These are phyloP conservation scores for Phalanger gymnotis DNA, from an alignment of 2,797 vertebrate genomes.

Conservation along the genomic window DNA sequence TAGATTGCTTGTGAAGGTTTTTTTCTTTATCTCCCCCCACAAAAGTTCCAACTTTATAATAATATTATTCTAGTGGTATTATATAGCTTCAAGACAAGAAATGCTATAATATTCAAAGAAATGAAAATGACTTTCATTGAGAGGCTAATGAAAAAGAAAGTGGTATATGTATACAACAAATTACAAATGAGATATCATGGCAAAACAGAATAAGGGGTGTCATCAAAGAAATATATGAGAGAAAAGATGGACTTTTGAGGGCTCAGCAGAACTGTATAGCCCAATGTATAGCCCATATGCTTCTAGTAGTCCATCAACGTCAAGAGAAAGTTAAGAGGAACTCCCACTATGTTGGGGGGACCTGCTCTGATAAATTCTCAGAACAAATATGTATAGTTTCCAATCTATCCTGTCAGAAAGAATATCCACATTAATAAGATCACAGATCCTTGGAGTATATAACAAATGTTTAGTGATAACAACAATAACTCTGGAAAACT, in stretches of 20 bases:
- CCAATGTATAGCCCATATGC: background rate
- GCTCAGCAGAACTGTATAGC: background rate
- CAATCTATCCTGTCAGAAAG: constrained; percentile 1
- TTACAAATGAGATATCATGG: background rate
- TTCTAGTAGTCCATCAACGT: background rate
- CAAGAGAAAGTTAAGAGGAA: background rate
- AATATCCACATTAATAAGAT: constrained; percentile 6
- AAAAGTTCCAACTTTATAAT: background rate
- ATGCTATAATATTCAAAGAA: background rate
- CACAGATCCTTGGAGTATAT: background rate
- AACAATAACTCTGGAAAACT: background rate
- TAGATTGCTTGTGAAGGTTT: background rate
- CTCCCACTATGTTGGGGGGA: background rate
- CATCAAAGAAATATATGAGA: background rate
- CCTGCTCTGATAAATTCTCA: background rate
- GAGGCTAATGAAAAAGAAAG: background rate
- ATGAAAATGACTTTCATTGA: background rate
- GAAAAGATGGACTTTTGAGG: background rate
- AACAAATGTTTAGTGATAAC: background rate
- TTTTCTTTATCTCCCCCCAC: background rate
- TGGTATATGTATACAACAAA: background rate
- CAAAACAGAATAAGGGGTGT: background rate
- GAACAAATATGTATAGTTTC: background rate
- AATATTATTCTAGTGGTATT: background rate
- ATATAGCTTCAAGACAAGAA: background rate